Evolutionary conservation across 2,797 vertebrate species (phyloP), one percentile per base, ranked within the genome.

Genomic region (Sebastes oblongus): DNA sequence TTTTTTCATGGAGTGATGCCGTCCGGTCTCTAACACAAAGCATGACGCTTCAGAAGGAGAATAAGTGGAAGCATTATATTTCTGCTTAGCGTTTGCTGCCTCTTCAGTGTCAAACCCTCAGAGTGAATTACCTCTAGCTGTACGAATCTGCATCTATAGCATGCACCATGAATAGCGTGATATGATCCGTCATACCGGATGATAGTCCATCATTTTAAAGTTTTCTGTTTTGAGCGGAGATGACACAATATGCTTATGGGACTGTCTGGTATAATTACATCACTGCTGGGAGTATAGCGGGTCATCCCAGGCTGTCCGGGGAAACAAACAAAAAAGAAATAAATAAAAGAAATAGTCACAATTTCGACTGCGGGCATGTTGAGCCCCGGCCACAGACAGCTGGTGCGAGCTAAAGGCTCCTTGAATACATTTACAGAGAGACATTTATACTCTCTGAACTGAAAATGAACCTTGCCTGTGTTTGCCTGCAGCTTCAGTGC

Each of bases 231-330:
- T 42, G 6, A 72, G 72, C 73, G 62, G 66, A 64, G 78, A 81
- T 60, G 76, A 82, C 34, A 79, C 76, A 85, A 59, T 32, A 60
- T 66, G 75, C 80, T 83, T 65, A 70, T 87, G 86, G 83, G 68
- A 82, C 36, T 87, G 83, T 89, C 76, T 60, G n/a, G 22, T 76
- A 29, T 71, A 64, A 78, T 89, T 74, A 82, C 80, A 84, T 91
- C 88, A 89, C 61, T 71, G 76, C 25, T 75, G 52, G 77, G 75
- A 56, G 52, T 34, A 50, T 18, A 36, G 34, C 4, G 5, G 52
- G 42, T 62, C 25, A 32, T 30, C 55, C 39, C 32, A 66, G 68
- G 18, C 55, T 36, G 58, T 74, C 36, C 4, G 50, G 36, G 65
- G 36, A 83, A 83, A 81, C 34, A 78, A 77, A 79, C 39, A 24